Evolutionary conservation across 2,888 invertebrate genomes (phyloP), one percentile per base, ranked within the genome.

Genomic region (Desoria tigrina): DNA sequence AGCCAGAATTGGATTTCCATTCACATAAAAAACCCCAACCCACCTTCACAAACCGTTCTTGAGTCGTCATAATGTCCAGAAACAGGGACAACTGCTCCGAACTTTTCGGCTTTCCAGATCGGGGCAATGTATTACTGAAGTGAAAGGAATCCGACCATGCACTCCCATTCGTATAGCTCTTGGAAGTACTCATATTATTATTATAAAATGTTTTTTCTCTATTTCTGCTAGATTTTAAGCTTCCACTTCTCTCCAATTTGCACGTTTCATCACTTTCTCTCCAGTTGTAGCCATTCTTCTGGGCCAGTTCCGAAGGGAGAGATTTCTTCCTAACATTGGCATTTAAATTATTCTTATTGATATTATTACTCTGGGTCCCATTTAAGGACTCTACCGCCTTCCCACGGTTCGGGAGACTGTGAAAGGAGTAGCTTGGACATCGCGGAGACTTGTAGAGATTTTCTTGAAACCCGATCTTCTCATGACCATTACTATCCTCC

Each of bases 21-120:
- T n/a, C n/a, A n/a, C n/a, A n/a, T n/a, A n/a, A n/a, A n/a, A n/a
- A n/a, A n/a, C n/a, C n/a, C n/a, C n/a, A 71, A 78, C 79, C 82
- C 81, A 90, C 90, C 90, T 90, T 88, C 78, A 89, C 89, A 79
- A 90, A 88, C 79, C 86, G 84, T 79, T 90, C 89, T 83, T 90
- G 90, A 61, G 90, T 88, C 79, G 90, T 90, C 80, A 90, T 84
- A 77, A 90, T 90, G 78, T 90, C 90, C 79, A 90, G 87, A 82
- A 90, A 89, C 56, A 90, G 84, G 50, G 88, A 85, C 78, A 90
- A 84, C 79, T 89, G 88, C 82, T 89, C 89, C 78, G 89, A 89
- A 82, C 88, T 85, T 79, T 88, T 87, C 77, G 16, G 88, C 87
- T 79, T 70, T 32, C 69, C 71, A 59, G 61, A 70, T 55, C 72